Evolutionary conservation across 2,797 vertebrate species (phyloP).

Genomic region (Poecilia picta): DNA sequence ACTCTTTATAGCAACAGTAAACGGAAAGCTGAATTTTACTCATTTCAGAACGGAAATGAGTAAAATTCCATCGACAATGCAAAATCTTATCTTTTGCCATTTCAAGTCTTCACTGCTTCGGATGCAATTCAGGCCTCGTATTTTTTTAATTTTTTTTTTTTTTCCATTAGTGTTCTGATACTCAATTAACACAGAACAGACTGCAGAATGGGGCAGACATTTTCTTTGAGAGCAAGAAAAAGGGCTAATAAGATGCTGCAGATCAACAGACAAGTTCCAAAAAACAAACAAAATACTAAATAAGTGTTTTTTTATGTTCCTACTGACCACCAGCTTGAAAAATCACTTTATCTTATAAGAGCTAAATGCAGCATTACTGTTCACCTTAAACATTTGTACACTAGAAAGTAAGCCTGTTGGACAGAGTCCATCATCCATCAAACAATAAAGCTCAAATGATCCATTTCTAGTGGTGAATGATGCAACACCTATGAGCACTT

Average conservation of each 20-base stretch:
- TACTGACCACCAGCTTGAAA: not conserved
- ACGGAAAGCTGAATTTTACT: conserved; percentile 33
- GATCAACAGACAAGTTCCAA: not conserved
- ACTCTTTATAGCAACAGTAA: not conserved
- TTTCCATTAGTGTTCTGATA: not conserved
- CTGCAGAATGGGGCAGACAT: not conserved
- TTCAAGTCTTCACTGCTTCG: not conserved
- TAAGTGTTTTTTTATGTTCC: not conserved
- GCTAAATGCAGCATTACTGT: not conserved
- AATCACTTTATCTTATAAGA: not conserved
- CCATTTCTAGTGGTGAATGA: not conserved
- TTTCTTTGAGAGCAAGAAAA: not conserved
- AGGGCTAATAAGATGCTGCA: not conserved
- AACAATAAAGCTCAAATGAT: not conserved
- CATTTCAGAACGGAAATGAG: conserved; percentile 1
- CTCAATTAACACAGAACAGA: conserved; percentile 15
- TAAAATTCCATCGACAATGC: not conserved
- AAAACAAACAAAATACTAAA: not conserved
- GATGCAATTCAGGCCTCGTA: not conserved
- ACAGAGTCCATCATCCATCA: not conserved
- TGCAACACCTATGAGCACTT: not conserved
- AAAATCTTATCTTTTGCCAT: conserved; percentile 6
- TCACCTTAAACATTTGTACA: not conserved
- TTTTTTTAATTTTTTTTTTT: not conserved
- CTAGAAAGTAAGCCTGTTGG: not conserved